Evolutionary conservation across 2,797 vertebrate species (phyloP).

Genomic region (Smutsia gigantea): DNA sequence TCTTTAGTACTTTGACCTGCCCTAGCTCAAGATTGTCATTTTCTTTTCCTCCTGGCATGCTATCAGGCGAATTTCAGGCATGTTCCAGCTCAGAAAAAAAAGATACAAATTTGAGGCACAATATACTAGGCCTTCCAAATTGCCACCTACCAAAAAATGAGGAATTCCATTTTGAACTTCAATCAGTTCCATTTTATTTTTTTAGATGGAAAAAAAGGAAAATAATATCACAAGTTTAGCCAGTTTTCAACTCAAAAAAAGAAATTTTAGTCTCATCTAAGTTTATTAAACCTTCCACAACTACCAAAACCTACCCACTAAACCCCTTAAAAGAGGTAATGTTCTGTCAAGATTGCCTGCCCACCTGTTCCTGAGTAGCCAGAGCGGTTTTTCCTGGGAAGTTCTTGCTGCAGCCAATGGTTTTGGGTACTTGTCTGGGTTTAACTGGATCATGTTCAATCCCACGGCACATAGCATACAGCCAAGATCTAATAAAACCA

Average conservation of each 20-base stretch:
- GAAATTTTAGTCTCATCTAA: neutral
- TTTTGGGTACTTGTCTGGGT: slow-evolving; percentile 94
- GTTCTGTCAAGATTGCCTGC: slow-evolving; percentile 19
- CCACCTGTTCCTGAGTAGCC: slow-evolving; percentile 92
- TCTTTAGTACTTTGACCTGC: neutral
- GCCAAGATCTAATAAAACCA: slow-evolving; percentile 91
- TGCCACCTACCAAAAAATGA: slow-evolving; percentile 29
- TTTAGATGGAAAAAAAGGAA: neutral
- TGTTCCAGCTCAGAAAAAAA: slow-evolving; percentile 14
- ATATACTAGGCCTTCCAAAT: slow-evolving; percentile 30
- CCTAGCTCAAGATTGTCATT: neutral
- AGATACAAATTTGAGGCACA: neutral
- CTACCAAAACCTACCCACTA: neutral
- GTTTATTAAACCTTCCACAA: neutral
- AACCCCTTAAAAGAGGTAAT: neutral
- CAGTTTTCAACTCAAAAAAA: slow-evolving; percentile 41
- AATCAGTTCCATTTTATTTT: slow-evolving; percentile 38
- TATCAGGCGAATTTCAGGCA: neutral
- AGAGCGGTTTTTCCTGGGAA: slow-evolving; percentile 94
- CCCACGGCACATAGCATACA: slow-evolving; percentile 95
- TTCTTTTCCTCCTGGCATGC: slow-evolving; percentile 19
- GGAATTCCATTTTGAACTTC: slow-evolving; percentile 48
- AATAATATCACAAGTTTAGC: slow-evolving; percentile 20
- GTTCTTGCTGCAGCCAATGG: slow-evolving; percentile 97
- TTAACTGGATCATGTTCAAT: slow-evolving; percentile 97